Percentiles rank a stretch among this genome's conserved stretches.
Conservation (phyloP, 2,113 vertebrate genomes). For the Cryptotis parvus region DNA sequence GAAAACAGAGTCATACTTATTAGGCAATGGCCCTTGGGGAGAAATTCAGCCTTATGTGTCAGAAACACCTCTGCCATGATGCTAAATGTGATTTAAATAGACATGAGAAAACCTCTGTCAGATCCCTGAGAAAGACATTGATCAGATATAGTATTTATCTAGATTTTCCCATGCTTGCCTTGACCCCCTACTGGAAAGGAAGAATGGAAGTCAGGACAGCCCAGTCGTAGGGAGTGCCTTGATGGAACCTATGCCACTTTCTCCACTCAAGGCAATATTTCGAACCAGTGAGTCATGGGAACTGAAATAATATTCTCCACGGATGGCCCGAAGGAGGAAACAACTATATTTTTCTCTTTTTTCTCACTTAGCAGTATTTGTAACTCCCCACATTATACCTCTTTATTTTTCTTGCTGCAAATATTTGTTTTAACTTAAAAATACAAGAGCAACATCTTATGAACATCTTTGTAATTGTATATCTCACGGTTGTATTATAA, state of each 20-base stretch:
- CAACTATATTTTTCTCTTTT: neutral
- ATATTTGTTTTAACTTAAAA: neutral
- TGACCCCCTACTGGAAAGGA: neutral
- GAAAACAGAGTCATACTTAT: neutral
- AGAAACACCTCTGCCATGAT: neutral
- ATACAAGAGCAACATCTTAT: neutral
- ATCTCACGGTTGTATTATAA: too few species aligned
- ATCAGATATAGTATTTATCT: neutral
- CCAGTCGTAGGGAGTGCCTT: neutral
- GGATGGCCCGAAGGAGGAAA: neutral
- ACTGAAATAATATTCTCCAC: neutral
- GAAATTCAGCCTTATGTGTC: neutral
- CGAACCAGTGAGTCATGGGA: neutral
- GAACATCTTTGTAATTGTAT: too few species aligned
- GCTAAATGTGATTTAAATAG: slow-evolving; percentile 14
- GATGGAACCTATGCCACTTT: neutral
- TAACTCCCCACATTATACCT: neutral
- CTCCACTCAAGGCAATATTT: neutral
- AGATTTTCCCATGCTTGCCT: neutral
- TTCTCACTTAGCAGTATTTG: neutral
- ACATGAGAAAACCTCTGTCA: neutral
- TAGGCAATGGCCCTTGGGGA: neutral
- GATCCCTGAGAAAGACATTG: slow-evolving; percentile 6
- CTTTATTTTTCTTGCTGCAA: neutral
- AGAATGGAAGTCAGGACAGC: neutral